phyloP scores from a whole-genome alignment of 2,797 vertebrate genomes.

The Pangasius djambal region DNA sequence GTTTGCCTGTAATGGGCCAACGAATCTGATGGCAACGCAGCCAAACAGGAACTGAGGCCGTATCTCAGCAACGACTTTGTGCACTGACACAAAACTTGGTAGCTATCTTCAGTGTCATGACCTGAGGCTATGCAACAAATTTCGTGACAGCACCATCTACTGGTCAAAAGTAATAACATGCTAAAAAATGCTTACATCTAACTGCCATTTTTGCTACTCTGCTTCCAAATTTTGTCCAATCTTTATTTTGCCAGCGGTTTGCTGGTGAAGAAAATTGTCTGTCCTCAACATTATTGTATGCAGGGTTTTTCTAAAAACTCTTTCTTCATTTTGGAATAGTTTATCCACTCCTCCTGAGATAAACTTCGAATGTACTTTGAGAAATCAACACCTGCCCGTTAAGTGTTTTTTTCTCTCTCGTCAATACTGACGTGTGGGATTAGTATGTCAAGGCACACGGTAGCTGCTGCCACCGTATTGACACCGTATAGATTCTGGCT shows the following conservation, averaged over 20 bases:
- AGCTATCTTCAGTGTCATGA: too few species aligned
- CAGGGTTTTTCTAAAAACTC: background rate
- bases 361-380: background rate
- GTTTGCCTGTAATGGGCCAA: too few species aligned
- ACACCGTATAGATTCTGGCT: background rate
- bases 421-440: background rate
- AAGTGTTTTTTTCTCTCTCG: background rate
- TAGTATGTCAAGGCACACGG: background rate
- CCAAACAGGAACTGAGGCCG: too few species aligned
- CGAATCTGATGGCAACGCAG: too few species aligned
- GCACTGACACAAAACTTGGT: too few species aligned
- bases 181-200: too few species aligned
- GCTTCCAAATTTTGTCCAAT: too few species aligned
- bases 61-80: too few species aligned
- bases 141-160: too few species aligned
- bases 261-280: slow-evolving; percentile 1
- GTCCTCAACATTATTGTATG: background rate
- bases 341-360: background rate
- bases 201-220: too few species aligned
- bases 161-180: too few species aligned
- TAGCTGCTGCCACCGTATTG: background rate
- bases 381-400: background rate
- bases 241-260: background rate
- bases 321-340: background rate
- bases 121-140: too few species aligned